These are phyloP conservation scores for Caenorhabditis japonica DNA, from an alignment of 2,888 invertebrate species.

Conservation along the genomic window DNA sequence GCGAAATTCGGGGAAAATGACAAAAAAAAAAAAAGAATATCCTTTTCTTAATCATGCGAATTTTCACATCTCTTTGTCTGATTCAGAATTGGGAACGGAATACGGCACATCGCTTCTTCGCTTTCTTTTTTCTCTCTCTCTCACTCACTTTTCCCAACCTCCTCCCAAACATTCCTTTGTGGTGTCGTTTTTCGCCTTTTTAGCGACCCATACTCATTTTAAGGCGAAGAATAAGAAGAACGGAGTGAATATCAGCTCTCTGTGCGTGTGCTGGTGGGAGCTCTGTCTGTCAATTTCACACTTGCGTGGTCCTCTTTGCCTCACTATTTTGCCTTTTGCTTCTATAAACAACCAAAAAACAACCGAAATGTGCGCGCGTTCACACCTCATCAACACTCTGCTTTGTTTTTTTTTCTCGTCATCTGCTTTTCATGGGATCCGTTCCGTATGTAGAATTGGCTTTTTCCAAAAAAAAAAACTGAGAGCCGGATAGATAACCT, in stretches of 20 bases:
- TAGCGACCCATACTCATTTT: conserved; percentile 46
- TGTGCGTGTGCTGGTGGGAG: conserved; percentile 12
- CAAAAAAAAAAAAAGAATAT: conserved; percentile 17
- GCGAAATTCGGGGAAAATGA: conserved; percentile 12
- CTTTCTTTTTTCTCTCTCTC: conserved; percentile 9
- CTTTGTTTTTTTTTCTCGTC: conserved; percentile 8
- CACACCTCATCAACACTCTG: conserved; percentile 43
- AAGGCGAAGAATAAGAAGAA: conserved; percentile 21
- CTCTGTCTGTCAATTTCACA: conserved; percentile 47
- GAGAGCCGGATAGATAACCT: too few species aligned
- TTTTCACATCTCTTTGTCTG: conserved; percentile 49
- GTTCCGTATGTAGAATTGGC: neutral
- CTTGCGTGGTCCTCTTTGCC: conserved; percentile 45
- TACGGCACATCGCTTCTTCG: conserved; percentile 24
- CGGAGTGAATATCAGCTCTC: conserved; percentile 47
- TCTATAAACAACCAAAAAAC: conserved; percentile 46
- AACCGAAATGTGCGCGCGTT: conserved; percentile 28
- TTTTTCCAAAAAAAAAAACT: neutral
- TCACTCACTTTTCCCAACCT: neutral
- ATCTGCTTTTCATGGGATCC: neutral
- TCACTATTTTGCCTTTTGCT: conserved; percentile 50
- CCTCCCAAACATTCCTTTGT: conserved; percentile 40
- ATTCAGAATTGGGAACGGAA: conserved; percentile 45
- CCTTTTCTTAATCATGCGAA: conserved; percentile 40
- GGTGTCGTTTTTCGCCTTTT: conserved; percentile 44